Evolutionary conservation across 1,140 invertebrate genomes (phyloP), one percentile per base, ranked within the genome.

Genomic region (Scaptomyza montana): DNA sequence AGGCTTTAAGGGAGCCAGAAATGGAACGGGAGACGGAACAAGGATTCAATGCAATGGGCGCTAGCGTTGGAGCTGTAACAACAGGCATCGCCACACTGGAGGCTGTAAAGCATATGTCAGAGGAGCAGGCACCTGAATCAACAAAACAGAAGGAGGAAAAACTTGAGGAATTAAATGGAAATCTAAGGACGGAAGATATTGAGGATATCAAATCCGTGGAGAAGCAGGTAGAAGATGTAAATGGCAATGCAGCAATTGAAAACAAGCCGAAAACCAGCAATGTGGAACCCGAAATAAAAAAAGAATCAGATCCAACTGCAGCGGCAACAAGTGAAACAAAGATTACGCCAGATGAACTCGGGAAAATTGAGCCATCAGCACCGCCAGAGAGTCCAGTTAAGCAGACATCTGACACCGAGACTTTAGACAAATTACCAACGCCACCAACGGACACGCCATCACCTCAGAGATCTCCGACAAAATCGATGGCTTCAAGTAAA

Each of bases 71-170:
- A 28, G 81, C 65, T 0, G 53, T 61, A 7, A 66, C 47, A 3
- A 45, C 71, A 33, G 55, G 64, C 19, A 72, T 55, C 7, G 80
- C 80, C n/a, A 85, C 81, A 6, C 57, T 86, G 49, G 74, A 78
- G 53, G 81, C 74, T 33, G 81, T 86, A 2, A 86, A 81, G 60
- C 81, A 86, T 50, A 57, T 86, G 25, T 68, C 49, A 10, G 68
- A 70, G 8, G 76, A 74, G 5, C 19, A 25, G 6, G 9, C 43
- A 54, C 30, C 13, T 5, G 9, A n/a, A 7, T 1, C 28, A 67
- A 13, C 6, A 54, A 33, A 62, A 5, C 45, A 33, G 33, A 53
- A 13, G 19, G 12, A 39, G 2, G 53, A 56, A 13, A 45, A 36
- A 9, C 33, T 0, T 2, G 12, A 10, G 8, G 9, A 62, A 41